Evolutionary conservation across 1,140 invertebrate species (phyloP), one percentile per base, ranked within the genome.

Genomic region (Macrotrachela quadricornifera): DNA sequence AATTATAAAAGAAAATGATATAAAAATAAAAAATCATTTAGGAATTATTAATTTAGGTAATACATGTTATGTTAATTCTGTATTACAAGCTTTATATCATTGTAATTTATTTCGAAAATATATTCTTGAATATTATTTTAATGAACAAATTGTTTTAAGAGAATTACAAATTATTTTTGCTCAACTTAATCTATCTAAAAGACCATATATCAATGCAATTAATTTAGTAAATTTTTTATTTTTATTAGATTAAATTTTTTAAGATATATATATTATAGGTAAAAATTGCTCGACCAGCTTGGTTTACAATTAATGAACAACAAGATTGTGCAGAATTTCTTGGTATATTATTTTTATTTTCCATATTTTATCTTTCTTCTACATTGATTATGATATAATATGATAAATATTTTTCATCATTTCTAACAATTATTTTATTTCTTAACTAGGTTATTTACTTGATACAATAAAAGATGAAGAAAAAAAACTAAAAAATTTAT

Each of bases 251-350:
- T n/a, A 30, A 2, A 30, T 30, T 2, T 30, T 8, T 39, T 8
- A 14, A n/a, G 4, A n/a, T 8, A 50, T 40, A 8, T 46, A 10
- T 50, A 16, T 46, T n/a, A 9, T n/a, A 47, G 16, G 13, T 47
- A 42, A 69, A 72, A 47, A 72, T 75, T 0, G 76, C 80, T 0
- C 71, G 78, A 57, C 82, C 82, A 11, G 74, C 79, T 0, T 81
- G 80, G 62, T 85, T 87, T 64, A 73, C 75, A 21, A 71, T 72
- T 18, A 78, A 81, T 18, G 74, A 79, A 57, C 83, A 85, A 60
- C 83, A 87, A 61, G 83, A 86, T 61, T 84, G 82, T 65, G 83
- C 82, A 2, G 83, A 87, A 70, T 85, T 83, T 71, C 73, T 87
- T 44, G 78, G 80, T 72, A 30, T 30, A 30, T 30, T 4, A 30